Evolutionary conservation across 2,113 vertebrate genomes (phyloP).

Genomic region (Lagopus muta): DNA sequence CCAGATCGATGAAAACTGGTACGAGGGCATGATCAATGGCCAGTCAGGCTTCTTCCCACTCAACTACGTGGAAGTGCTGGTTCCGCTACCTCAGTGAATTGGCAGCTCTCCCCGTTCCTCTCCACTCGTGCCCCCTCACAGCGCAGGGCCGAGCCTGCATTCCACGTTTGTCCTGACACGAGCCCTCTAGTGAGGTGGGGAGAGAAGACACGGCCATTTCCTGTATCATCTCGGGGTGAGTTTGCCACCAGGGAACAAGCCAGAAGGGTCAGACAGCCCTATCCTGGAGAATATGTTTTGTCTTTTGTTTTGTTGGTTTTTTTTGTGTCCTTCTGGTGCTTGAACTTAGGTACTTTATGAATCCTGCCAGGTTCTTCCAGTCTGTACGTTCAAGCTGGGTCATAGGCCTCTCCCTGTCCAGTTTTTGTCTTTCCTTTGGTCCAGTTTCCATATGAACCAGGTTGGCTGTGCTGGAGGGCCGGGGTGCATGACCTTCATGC

Average conservation of each 20-base stretch:
- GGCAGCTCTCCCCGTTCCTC: neutral
- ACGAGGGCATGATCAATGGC: conserved; percentile 94
- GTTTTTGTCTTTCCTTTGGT: neutral
- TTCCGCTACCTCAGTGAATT: conserved; percentile 91
- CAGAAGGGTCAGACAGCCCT: neutral
- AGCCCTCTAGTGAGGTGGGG: neutral
- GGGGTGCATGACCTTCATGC: neutral
- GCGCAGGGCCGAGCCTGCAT: neutral
- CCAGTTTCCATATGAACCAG: neutral
- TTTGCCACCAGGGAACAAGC: conserved; percentile 44
- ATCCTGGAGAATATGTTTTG: neutral
- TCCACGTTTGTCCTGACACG: neutral
- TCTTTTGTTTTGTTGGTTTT: neutral
- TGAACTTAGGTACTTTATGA: neutral
- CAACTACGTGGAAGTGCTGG: conserved; percentile 96
- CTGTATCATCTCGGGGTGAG: neutral
- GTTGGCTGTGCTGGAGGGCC: neutral
- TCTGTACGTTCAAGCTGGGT: neutral
- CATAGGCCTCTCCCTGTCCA: neutral
- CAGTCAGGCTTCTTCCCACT: conserved; percentile 97
- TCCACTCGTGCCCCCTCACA: neutral
- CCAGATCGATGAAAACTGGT: conserved; percentile 99
- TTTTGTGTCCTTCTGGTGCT: conserved; percentile 14
- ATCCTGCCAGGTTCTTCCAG: neutral
- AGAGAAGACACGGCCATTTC: neutral